Evolutionary conservation across 2,888 invertebrate species (phyloP).

Genomic region (Dasysyrphus albostriatus): DNA sequence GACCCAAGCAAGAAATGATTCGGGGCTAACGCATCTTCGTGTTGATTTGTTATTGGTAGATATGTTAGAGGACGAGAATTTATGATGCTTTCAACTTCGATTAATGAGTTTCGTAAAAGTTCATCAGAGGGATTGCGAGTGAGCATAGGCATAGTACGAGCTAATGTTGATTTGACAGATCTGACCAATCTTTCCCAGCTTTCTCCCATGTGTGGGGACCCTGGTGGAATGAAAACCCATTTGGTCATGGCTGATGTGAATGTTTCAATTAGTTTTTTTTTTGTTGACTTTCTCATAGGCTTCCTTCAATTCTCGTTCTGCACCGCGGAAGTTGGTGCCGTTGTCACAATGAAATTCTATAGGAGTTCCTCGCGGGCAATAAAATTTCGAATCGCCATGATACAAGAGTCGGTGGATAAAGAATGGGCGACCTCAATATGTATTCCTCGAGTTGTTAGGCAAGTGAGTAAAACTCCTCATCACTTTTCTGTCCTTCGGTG

Average conservation of each 20-base stretch:
- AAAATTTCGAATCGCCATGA: conserved; percentile 58
- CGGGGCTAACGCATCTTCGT: too few relatives aligned
- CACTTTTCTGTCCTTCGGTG: background rate
- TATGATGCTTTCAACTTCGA: conserved; percentile 55
- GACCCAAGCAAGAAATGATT: too few relatives aligned
- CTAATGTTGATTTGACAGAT: too few relatives aligned
- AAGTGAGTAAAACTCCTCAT: too few relatives aligned
- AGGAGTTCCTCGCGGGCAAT: conserved; percentile 64
- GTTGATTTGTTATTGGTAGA: background rate
- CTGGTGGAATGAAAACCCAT: conserved; percentile 49
- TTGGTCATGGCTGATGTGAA: conserved; percentile 54
- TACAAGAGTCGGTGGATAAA: conserved; percentile 54
- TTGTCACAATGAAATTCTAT: conserved; percentile 69
- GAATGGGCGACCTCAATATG: conserved; percentile 65
- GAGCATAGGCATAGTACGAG: background rate
- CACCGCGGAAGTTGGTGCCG: conserved; percentile 69
- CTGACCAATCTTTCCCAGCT: background rate
- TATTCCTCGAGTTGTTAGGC: conserved; percentile 32
- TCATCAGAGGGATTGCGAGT: conserved; percentile 47
- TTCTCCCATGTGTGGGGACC: too few relatives aligned
- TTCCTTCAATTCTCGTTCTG: too few relatives aligned
- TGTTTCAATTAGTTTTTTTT: conserved; percentile 47
- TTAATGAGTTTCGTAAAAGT: conserved; percentile 40
- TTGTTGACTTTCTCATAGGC: conserved; percentile 40
- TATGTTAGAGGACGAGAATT: background rate